These are phyloP conservation scores for Dissostichus mawsoni DNA, from an alignment of 2,113 vertebrate species.

Conservation along the genomic window DNA sequence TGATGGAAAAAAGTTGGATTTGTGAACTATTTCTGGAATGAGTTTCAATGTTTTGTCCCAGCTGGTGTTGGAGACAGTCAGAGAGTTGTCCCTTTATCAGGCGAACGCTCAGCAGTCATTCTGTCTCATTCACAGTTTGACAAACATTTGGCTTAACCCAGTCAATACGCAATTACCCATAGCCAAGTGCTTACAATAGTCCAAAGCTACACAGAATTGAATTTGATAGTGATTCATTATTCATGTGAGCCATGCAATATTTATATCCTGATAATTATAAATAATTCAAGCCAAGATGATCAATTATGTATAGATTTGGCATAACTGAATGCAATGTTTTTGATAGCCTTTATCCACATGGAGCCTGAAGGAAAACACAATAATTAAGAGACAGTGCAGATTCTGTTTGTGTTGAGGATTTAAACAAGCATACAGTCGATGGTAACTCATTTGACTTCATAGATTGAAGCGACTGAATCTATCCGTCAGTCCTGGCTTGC, in stretches of 20 bases:
- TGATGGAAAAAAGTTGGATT: conserved; percentile 25
- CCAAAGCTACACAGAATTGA: conserved; percentile 62
- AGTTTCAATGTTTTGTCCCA: conserved; percentile 27
- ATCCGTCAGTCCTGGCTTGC: conserved; percentile 1
- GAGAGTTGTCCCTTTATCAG: conserved; percentile 38
- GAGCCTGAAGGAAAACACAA: conserved; percentile 44
- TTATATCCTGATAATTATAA: conserved; percentile 70
- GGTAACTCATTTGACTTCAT: conserved; percentile 60
- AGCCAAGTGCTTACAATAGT: conserved; percentile 68
- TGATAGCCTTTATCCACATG: conserved; percentile 57
- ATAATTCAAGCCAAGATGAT: conserved; percentile 73
- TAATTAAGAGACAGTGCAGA: conserved; percentile 59
- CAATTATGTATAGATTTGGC: conserved; percentile 79
- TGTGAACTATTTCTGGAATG: conserved; percentile 19
- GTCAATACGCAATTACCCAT: conserved; percentile 77
- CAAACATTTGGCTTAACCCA: conserved; percentile 70
- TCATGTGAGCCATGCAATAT: conserved; percentile 69
- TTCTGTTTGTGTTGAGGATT: conserved; percentile 61
- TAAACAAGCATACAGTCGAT: conserved; percentile 54
- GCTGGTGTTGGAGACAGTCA: conserved; percentile 25
- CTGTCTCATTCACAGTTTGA: conserved; percentile 60
- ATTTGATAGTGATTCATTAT: conserved; percentile 73
- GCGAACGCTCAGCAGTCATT: conserved; percentile 41
- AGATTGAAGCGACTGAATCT: conserved; percentile 52
- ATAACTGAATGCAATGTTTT: conserved; percentile 72